Conservation (phyloP, 2,797 vertebrate genomes). For the Etheostoma nigrum region DNA sequence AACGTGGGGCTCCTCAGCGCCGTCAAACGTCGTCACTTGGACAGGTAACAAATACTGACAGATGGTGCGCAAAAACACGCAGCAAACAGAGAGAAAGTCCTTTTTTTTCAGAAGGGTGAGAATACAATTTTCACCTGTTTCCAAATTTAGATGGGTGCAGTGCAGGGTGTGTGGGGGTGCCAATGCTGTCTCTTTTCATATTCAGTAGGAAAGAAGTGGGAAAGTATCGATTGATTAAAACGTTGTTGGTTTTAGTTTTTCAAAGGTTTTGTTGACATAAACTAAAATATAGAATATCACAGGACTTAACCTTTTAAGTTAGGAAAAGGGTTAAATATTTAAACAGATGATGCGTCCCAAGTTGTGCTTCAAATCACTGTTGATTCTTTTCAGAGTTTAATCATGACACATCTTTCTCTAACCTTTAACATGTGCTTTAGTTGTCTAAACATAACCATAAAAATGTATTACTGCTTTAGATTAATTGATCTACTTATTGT, state of each 20-base stretch:
- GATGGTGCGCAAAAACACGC: constrained; percentile 48
- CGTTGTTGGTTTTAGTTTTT: no score
- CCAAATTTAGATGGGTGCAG: background rate
- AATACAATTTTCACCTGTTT: constrained; percentile 21
- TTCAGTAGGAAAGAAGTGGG: no score
- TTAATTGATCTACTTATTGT: background rate
- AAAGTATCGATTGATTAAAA: no score
- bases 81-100: constrained; percentile 25
- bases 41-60: constrained; percentile 50
- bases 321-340: background rate
- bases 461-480: background rate
- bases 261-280: no score
- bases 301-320: no score
- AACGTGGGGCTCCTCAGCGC: constrained; percentile 33
- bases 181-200: background rate
- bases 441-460: background rate
- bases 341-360: background rate
- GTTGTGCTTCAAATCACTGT: background rate
- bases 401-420: no score
- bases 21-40: constrained; percentile 38
- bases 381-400: background rate
- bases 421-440: background rate
- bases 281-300: no score
- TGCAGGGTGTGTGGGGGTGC: background rate
- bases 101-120: background rate